Evolutionary conservation across 2,113 vertebrate species (phyloP), one percentile per base, ranked within the genome.

Genomic region (Atlantisia rogersi): DNA sequence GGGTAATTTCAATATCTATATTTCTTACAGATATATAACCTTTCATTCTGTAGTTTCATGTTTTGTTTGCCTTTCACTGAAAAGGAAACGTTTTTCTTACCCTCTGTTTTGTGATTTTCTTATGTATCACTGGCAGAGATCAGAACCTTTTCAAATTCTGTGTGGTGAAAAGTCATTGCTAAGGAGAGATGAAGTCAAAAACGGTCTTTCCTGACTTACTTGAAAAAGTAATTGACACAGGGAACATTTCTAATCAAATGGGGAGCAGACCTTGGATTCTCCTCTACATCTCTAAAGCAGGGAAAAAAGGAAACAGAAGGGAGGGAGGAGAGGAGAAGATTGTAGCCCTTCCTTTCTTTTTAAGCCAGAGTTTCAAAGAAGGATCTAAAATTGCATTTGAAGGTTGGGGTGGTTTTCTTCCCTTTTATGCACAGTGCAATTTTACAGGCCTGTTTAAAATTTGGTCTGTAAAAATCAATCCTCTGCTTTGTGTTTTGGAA

Each of bases 361-460:
- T 11, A 95, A 91, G 52, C 5, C 17, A 56, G 22, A 68, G 67
- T 94, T 95, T 95, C 77, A 91, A 92, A 90, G 71, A 63, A 63
- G 31, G 11, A 52, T 86, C 29, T 63, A 40, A 93, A 92, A 94
- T 60, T 56, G 39, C 42, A 44, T 84, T 80, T 86, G 22, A 63
- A 15, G 9, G 6, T 59, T 69, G 7, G 17, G 15, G 9, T 28
- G 29, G 15, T 1, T 2, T 44, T 56, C 44, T 35, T 4, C 4
- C 6, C 26, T 73, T 80, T 83, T n/a, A 42, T 32, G 6, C 5
- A 1, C n/a, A 69, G 1, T 62, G 31, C 9, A 56, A 5, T 56
- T 92, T 86, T 75, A 52, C 15, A 39, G 35, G 7, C 12, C 7
- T 68, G 6, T 64, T 88, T 74, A 75, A 82, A 25, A 64, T 78